Percentiles rank a stretch among this genome's conserved stretches.
These are phyloP conservation scores for Heliconius aoede DNA, from an alignment of 2,888 invertebrate species.

Conservation along the genomic window DNA sequence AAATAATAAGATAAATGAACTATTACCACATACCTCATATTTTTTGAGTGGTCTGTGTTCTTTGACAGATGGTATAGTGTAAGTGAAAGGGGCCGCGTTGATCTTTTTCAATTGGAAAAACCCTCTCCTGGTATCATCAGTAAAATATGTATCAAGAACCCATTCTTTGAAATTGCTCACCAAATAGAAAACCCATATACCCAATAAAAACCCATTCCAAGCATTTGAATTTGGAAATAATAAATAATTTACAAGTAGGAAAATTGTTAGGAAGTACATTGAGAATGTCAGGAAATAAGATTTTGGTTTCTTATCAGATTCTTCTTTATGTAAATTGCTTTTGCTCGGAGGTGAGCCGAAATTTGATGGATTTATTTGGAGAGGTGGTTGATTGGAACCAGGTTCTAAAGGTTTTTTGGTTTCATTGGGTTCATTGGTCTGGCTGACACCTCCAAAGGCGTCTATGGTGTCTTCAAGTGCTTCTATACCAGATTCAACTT, in stretches of 20 bases:
- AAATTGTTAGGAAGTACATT: slow-evolving; percentile 71
- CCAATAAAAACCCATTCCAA: slow-evolving; percentile 78
- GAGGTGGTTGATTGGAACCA: slow-evolving; percentile 47
- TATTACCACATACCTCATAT: slow-evolving; percentile 78
- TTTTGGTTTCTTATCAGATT: slow-evolving; percentile 53
- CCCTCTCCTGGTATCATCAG: slow-evolving; percentile 62
- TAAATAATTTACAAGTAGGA: slow-evolving; percentile 65
- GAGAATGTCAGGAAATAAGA: slow-evolving; percentile 65
- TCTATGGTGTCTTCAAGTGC: slow-evolving; percentile 78
- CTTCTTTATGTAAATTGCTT: slow-evolving; percentile 54
- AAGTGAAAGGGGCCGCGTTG: slow-evolving; percentile 57
- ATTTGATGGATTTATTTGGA: slow-evolving; percentile 51
- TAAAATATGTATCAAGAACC: slow-evolving; percentile 73
- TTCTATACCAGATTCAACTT: slow-evolving; percentile 81
- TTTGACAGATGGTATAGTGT: slow-evolving; percentile 85
- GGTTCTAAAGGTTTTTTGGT: slow-evolving; percentile 53
- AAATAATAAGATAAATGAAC: neutral
- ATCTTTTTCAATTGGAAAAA: slow-evolving; percentile 62
- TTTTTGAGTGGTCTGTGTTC: slow-evolving; percentile 85
- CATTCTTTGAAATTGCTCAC: slow-evolving; percentile 66
- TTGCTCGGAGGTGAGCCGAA: slow-evolving; percentile 68
- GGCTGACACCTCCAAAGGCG: slow-evolving; percentile 62
- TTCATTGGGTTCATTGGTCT: slow-evolving; percentile 51
- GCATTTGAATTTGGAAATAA: slow-evolving; percentile 70
- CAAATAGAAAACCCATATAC: slow-evolving; percentile 73